Base-by-base conservation (phyloP, 2,888 invertebrate species). In the Callimorpha dominula region DNA sequence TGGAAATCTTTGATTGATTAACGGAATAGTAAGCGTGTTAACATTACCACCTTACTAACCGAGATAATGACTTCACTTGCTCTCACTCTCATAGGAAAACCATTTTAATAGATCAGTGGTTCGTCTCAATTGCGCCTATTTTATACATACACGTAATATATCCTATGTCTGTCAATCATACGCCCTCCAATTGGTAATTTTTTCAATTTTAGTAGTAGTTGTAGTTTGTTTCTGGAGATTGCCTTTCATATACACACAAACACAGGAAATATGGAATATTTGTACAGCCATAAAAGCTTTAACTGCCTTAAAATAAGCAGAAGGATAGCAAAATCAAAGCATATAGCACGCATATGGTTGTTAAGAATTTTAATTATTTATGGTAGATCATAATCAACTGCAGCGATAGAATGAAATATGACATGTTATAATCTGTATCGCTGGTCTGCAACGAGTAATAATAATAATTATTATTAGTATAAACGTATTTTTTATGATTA, bases 1-100 rank as follows among this genome's bases (percentile, higher is more conserved):
- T 81, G 76, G 80, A 76, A 77, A 76, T 68, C 70, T 73, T 78
- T 70, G 66, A 78, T 81, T 73, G 78, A 81, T 75, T 76, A 65
- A 66, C 70, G 74, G 76, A 81, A 78, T 66, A 62, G 57, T 67
- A 76, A 71, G 76, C 79, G 80, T 75, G 76, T 74, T 65, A 70
- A 78, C 71, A 63, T 2, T n/a, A 11, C 17, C 50, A 49, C 20
- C 8, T 43, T 54, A 54, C 52, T 54, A 60, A 60, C 40, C n/a
- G 15, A 50, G 31, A 14, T 60, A 52, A 50, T 52, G 70, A 54
- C 11, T 70, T 54, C 46, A 52, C 64, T 64, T 49, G 42, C 42
- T 83, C 80, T 81, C 11, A 68, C 60, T 68, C 68, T 46, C 15
- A 15, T 17, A 65, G 46, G 60, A 68, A 68, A 68, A 68, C 52